Evolutionary conservation across 1,140 invertebrate genomes (phyloP), one percentile per base, ranked within the genome.

Genomic region (Theocolax elegans): DNA sequence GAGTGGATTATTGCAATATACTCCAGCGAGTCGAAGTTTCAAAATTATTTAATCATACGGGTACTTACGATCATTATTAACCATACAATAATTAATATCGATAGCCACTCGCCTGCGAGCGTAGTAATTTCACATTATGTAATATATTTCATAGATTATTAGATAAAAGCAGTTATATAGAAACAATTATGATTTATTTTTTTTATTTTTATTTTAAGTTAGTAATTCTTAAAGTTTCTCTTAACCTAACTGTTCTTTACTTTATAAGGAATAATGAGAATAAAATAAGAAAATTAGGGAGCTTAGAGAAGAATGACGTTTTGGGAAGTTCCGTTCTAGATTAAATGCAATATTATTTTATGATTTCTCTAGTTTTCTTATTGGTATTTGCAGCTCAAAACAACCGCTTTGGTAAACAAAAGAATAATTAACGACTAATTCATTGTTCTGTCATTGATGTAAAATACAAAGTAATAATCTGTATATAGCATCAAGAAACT

Each of bases 51-150:
- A 74, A 77, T 70, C 72, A 74, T 77, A 79, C 76, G 74, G 74
- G 71, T 75, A 74, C 73, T 76, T 77, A 74, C 65, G 63, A 56
- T 65, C 27, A 73, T 69, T 71, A 68, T 72, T 74, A 64, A 72
- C 48, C 25, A 72, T 44, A 40, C 65, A 56, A 73, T 72, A 71
- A 76, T 75, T 77, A 81, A 79, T 80, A 79, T 81, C 75, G 69
- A 74, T 80, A 81, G 75, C 79, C 79, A 82, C 81, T 83, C 81
- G 81, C 81, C 81, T 73, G 81, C 81, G 81, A 83, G 81, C 79
- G 76, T 73, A 76, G 65, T 75, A 75, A 66, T 77, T 74, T 68
- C 56, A 71, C 64, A 58, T 53, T n/a, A n/a, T 42, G 66, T 63
- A 59, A 40, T 59, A 59, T 31, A 17, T n/a, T 68, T 65, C 67